These are phyloP conservation scores for Notodonta dromedarius DNA, from an alignment of 2,888 invertebrate genomes.

Conservation along the genomic window DNA sequence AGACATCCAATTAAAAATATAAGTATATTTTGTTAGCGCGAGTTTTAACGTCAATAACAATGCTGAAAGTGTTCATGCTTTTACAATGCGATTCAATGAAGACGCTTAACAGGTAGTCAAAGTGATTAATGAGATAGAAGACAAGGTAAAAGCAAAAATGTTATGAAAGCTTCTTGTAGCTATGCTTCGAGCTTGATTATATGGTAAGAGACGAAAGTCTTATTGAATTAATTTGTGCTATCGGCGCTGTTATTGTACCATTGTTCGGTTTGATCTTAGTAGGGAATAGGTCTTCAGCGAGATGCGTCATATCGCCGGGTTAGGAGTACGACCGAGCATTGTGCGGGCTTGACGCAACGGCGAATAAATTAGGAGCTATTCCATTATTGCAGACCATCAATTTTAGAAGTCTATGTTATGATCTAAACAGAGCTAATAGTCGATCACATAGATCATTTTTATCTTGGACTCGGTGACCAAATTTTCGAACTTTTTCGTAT, in stretches of 20 bases:
- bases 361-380: slow-evolving; percentile 16
- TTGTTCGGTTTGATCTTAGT: slow-evolving; percentile 14
- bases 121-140: too few species aligned
- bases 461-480: neutral
- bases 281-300: slow-evolving; percentile 13
- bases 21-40: neutral
- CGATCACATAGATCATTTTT: neutral
- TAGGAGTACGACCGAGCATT: slow-evolving; percentile 26
- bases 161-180: too few species aligned
- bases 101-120: too few species aligned
- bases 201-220: neutral
- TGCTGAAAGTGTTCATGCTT: too few species aligned
- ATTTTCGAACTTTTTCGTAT: neutral
- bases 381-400: neutral
- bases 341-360: slow-evolving; percentile 16
- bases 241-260: slow-evolving; percentile 1
- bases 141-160: too few species aligned
- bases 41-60: too few species aligned
- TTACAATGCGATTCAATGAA: too few species aligned
- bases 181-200: neutral
- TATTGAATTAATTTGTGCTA: neutral
- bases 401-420: neutral
- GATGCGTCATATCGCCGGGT: slow-evolving; percentile 29
- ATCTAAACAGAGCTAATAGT: neutral
- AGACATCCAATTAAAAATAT: neutral